Evolutionary conservation across 2,888 invertebrate genomes (phyloP).

Genomic region (Flexamia atlantica): DNA sequence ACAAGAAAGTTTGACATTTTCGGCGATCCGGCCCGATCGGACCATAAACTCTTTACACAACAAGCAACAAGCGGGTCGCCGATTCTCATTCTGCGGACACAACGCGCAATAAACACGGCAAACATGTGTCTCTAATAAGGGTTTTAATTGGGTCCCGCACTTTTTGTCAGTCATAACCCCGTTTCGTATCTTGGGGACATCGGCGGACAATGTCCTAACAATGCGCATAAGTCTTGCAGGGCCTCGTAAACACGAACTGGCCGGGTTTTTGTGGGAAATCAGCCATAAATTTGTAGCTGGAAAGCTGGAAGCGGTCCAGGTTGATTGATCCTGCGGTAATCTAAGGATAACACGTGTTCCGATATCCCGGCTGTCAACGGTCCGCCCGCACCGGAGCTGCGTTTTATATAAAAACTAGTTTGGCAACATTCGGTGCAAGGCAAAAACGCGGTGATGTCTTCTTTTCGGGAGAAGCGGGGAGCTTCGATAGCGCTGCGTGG

Average conservation of each 20-base stretch:
- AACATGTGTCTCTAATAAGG: constrained; percentile 46
- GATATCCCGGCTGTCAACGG: neutral
- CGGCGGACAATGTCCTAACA: constrained; percentile 33
- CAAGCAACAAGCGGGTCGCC: neutral
- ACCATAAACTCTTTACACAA: constrained; percentile 7
- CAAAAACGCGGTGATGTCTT: constrained; percentile 34
- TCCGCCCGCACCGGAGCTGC: neutral
- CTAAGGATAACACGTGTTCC: constrained; percentile 38
- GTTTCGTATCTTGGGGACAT: constrained; percentile 28
- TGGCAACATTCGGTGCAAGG: constrained; percentile 15
- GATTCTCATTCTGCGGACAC: constrained; percentile 9
- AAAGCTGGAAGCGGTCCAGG: constrained; percentile 19
- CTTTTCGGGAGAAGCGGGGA: neutral
- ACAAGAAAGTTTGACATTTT: no score
- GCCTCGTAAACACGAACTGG: constrained; percentile 43
- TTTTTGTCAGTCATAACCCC: constrained; percentile 53
- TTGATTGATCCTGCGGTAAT: constrained; percentile 31
- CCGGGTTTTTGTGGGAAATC: constrained; percentile 33
- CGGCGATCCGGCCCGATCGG: neutral
- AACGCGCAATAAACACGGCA: neutral
- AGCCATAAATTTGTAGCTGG: constrained; percentile 46
- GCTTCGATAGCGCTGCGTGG: neutral
- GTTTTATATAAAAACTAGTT: constrained; percentile 46
- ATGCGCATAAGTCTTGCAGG: constrained; percentile 21
- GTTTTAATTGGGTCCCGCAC: constrained; percentile 33